phyloP scores from a whole-genome alignment of 2,113 vertebrate species.

The Stigmatopora nigra region DNA sequence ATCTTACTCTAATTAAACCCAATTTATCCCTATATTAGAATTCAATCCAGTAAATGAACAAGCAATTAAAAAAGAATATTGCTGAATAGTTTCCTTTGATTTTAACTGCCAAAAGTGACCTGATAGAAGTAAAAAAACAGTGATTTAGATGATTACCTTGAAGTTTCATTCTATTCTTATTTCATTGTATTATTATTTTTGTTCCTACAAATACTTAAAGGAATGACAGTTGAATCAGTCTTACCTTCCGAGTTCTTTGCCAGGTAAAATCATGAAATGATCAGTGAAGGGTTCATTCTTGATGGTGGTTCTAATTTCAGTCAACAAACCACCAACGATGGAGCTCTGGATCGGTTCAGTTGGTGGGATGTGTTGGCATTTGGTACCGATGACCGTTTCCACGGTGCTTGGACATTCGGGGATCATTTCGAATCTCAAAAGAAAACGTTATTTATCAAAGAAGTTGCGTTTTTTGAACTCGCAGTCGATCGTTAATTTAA shows the following conservation, averaged over 20 bases:
- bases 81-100: no score
- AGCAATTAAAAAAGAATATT: no score
- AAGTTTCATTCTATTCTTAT: background rate
- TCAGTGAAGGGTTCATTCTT: constrained; percentile 58
- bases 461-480: background rate
- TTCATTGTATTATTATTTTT: background rate
- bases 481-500: background rate
- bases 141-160: background rate
- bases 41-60: no score
- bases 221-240: background rate
- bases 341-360: constrained; percentile 44
- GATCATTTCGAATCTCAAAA: constrained; percentile 48
- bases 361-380: constrained; percentile 16
- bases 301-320: constrained; percentile 55
- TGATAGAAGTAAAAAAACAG: background rate
- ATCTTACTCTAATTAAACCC: no score
- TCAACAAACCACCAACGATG: constrained; percentile 49
- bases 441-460: background rate
- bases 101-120: background rate
- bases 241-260: constrained; percentile 65
- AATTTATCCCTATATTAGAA: no score
- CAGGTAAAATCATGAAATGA: constrained; percentile 64
- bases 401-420: constrained; percentile 48
- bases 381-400: constrained; percentile 35
- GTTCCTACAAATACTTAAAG: background rate